These are phyloP conservation scores for Diaphora mendica DNA, from an alignment of 2,888 invertebrate species.

Conservation along the genomic window DNA sequence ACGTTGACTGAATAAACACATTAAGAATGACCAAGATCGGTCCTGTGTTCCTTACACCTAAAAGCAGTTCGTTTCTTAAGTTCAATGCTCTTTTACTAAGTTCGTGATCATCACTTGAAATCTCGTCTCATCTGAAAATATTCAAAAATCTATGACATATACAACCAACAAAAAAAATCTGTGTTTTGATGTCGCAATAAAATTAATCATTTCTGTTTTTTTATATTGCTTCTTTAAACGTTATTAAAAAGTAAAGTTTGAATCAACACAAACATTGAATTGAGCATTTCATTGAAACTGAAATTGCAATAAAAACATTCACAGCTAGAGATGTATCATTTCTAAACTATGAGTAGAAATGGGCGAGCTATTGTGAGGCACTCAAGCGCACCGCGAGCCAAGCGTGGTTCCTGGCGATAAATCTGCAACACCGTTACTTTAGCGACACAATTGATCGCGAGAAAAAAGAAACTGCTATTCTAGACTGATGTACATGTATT, in stretches of 20 bases:
- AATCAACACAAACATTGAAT: neutral
- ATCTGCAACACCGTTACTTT: slow-evolving; percentile 57
- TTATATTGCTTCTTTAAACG: neutral
- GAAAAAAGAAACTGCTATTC: slow-evolving; percentile 39
- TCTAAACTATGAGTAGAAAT: slow-evolving; percentile 58
- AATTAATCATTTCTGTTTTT: too few species aligned
- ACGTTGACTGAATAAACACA: neutral
- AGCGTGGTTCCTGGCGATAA: slow-evolving; percentile 62
- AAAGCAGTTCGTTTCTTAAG: neutral
- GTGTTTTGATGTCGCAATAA: too few species aligned
- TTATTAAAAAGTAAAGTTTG: neutral
- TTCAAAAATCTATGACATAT: too few species aligned
- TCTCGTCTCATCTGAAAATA: neutral
- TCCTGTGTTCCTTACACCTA: too few species aligned
- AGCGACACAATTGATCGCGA: slow-evolving; percentile 45
- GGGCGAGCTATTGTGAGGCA: slow-evolving; percentile 73
- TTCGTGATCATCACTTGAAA: too few species aligned
- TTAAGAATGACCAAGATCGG: neutral
- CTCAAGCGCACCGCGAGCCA: slow-evolving; percentile 48
- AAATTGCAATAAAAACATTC: slow-evolving; percentile 37
- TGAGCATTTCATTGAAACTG: neutral
- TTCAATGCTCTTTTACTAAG: neutral
- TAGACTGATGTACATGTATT: slow-evolving; percentile 12
- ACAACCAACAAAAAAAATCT: too few species aligned
- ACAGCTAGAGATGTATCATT: slow-evolving; percentile 56